Base-by-base conservation (phyloP, 2,797 vertebrate species). In the Hydrocynus forskahlii region DNA sequence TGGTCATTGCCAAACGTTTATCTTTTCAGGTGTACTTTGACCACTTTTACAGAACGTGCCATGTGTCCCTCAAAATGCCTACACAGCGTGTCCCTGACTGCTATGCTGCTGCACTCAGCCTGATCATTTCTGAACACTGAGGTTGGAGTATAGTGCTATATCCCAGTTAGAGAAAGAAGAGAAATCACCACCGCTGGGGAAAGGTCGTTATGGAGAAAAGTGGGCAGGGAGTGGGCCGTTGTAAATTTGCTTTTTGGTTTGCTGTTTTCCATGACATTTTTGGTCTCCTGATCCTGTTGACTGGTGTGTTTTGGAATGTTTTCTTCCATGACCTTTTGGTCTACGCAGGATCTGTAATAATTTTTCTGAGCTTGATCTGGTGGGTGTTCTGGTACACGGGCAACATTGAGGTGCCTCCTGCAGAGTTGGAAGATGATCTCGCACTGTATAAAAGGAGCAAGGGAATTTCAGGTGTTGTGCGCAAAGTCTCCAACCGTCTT, bases 371-470 rank as follows among this genome's bases (percentile, higher is more conserved):
- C 89, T 93, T 98, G 55, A 93, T 98, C 86, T 98, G 97, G 96
- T 99, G 97, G 97, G 92, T 99, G 78, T 97, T 97, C 91, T 99
- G 98, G 98, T 97, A 95, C 93, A 92, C 94, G 0, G 96, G 96
- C 62, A 99, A 99, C 92, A 94, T 98, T 25, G 96, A 97, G n/a
- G 94, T 97, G 78, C 94, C 95, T 0, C 91, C 88, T 0, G 96
- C 95, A 63, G 94, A 94, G 81, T 91, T 96, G 84, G 89, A 91
- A 87, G 95, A 95, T 79, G 94, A 97, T 81, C 90, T 94, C 79
- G 93, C 89, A 5, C 55, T 93, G 52, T 85, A 84, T 16, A 92
- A 93, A 78, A 92, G 70, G 86, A 90, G 85, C 45, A 85, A 72
- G 0, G 75, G 92, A 0, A 76, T 95, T 13, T 81, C 88, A 25